Percentiles rank a stretch among this genome's conserved stretches.
Evolutionary conservation across 2,797 vertebrate genomes (phyloP).

Genomic region (Sternotherus odoratus): DNA sequence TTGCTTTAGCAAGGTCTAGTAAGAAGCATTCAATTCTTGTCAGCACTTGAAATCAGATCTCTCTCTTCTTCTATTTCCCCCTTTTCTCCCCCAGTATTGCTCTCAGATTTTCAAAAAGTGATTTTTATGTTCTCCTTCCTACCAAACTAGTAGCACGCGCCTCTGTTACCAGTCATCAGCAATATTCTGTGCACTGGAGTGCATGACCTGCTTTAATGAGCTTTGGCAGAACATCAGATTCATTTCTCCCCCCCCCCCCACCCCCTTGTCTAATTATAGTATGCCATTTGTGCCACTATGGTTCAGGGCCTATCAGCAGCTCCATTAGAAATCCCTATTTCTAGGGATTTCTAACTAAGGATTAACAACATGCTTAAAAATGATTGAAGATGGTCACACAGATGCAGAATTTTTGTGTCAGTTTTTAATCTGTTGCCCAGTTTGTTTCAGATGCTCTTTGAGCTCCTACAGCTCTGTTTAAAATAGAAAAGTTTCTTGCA

Average conservation of each 20-base stretch:
- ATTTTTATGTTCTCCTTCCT: conserved; percentile 7
- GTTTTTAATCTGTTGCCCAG: conserved; percentile 3
- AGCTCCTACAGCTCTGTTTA: conserved; percentile 17
- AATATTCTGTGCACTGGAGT: conserved; percentile 21
- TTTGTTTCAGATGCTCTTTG: conserved; percentile 28
- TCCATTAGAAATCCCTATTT: conserved; percentile 38
- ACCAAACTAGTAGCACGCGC: background rate
- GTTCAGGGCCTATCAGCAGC: conserved; percentile 49
- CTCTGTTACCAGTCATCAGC: conserved; percentile 25
- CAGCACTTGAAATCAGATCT: background rate
- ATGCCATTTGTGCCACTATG: conserved; percentile 43
- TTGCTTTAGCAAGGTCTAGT: background rate
- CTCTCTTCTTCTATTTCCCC: background rate
- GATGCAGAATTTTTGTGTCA: background rate
- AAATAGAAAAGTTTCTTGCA: conserved; percentile 28
- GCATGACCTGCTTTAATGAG: conserved; percentile 61
- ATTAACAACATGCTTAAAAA: conserved; percentile 42
- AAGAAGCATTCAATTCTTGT: background rate
- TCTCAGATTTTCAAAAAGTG: background rate
- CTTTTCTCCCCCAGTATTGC: background rate
- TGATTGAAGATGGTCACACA: background rate
- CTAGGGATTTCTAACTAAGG: conserved; percentile 49
- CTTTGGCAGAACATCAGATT: conserved; percentile 60
- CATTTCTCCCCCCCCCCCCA: background rate
- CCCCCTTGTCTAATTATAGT: conserved; percentile 33